A percentile compares a stretch with the other conserved stretches of the same genome.
Evolutionary conservation across 2,797 vertebrate species (phyloP).

Genomic region (Ibycter americanus): DNA sequence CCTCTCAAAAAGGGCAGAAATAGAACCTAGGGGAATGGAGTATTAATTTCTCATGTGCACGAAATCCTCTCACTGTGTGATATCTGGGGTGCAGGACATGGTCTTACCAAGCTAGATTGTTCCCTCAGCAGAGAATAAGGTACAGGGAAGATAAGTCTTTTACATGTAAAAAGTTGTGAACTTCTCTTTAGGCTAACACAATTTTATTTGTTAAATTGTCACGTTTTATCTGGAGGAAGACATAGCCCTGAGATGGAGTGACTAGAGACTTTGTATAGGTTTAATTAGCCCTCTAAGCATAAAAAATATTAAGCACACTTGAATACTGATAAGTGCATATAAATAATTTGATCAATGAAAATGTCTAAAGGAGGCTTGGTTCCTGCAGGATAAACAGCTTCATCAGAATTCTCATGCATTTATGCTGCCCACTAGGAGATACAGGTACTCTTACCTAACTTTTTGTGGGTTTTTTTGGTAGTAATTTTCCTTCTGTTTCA

Average conservation of each 20-base stretch:
- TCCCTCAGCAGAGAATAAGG: neutral
- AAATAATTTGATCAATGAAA: conserved; percentile 19
- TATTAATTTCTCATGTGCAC: neutral
- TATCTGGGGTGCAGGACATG: neutral
- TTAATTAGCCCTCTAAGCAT: conserved; percentile 36
- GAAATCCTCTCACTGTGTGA: neutral
- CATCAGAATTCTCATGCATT: neutral
- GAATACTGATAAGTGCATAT: conserved; percentile 33
- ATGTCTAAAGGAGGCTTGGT: neutral
- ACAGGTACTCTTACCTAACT: neutral
- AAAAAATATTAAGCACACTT: neutral
- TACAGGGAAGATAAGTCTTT: neutral
- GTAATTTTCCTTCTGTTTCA: neutral
- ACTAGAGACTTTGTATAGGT: neutral
- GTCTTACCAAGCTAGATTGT: neutral
- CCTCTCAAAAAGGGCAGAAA: neutral
- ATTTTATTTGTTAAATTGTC: conserved; percentile 21
- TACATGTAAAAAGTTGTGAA: neutral
- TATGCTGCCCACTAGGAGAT: neutral
- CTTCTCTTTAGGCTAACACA: neutral
- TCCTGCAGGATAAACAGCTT: neutral
- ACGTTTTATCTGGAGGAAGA: neutral
- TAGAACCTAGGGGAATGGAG: neutral
- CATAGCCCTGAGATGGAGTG: neutral
- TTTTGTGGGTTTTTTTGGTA: neutral